These are phyloP conservation scores for Ophiodon elongatus DNA, from an alignment of 2,113 vertebrate genomes.

Conservation along the genomic window DNA sequence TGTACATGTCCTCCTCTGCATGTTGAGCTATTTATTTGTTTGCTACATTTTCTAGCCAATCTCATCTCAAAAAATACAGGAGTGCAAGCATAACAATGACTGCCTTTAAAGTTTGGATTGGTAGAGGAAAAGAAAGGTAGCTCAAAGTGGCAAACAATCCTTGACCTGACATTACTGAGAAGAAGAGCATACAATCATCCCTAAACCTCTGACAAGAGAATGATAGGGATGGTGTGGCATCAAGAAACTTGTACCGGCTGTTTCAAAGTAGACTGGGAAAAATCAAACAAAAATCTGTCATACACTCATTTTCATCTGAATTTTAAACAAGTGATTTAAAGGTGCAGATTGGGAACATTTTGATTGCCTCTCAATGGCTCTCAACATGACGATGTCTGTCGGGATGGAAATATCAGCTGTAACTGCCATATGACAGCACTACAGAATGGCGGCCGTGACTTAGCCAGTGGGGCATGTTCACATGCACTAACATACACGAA, in stretches of 20 bases:
- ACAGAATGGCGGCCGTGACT: no score
- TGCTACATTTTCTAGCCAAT: conserved; percentile 45
- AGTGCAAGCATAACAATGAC: conserved; percentile 24
- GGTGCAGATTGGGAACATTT: not conserved
- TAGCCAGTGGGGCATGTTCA: no score
- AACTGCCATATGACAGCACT: no score
- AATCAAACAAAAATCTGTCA: not conserved
- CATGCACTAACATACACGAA: no score
- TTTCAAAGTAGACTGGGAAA: conserved; percentile 9
- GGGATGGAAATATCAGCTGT: not conserved
- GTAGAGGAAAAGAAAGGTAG: conserved; percentile 32
- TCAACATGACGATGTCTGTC: not conserved
- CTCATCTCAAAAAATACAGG: conserved; percentile 44
- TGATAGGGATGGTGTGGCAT: conserved; percentile 1
- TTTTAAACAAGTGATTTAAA: not conserved
- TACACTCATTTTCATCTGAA: not conserved
- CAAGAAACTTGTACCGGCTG: not conserved
- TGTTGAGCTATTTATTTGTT: conserved; percentile 70
- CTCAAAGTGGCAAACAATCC: conserved; percentile 57
- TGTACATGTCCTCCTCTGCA: conserved; percentile 72
- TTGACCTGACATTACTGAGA: conserved; percentile 46
- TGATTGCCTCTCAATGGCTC: not conserved
- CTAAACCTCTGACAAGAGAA: conserved; percentile 24
- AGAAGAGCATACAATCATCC: conserved; percentile 43
- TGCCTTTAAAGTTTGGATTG: conserved; percentile 29